Evolutionary conservation across 2,888 invertebrate genomes (phyloP), one percentile per base, ranked within the genome.

Genomic region (Tenthredo livida): DNA sequence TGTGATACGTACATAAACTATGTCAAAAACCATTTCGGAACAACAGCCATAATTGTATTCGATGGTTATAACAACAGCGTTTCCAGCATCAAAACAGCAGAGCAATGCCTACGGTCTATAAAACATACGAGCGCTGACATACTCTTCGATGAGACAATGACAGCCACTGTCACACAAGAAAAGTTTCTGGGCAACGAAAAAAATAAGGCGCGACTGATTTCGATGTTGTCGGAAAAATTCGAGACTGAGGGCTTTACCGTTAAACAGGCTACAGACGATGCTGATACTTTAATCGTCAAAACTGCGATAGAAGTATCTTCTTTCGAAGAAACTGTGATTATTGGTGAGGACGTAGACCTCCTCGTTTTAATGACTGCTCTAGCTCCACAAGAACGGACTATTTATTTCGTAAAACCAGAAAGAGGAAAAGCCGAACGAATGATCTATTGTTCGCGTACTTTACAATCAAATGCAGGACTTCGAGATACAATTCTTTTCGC

Each of bases 11-110:
- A 86, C 40, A 73, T 86, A 40, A 72, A 54, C 25, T 86, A 87
- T 58, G 37, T 87, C 7, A 40, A 43, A 9, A 82, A 61, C 47
- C 84, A 86, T 85, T 86, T 75, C 82, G 86, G 88, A 70, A 43
- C 80, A 33, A 78, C 33, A 37, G 40, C 85, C 70, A 78, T 86
- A 58, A 85, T 87, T 33, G 80, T 86, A 25, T 87, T 87, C 78
- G 85, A 85, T 65, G 85, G 85, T 37, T 85, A 85, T 54, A 29
- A 70, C 29, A 75, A 85, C 61, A 80, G 54, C 29, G n/a, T 43
- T 40, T 65, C 25, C n/a, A 84, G 82, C 72, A 86, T 78, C 15
- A 80, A 85, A 77, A 65, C 25, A 72, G 40, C 73, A 25, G 86
- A 83, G 33, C 61, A 83, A 70, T 25, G 67, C 17, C 86, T 40